Percentiles rank a stretch among this genome's conserved stretches.
Conservation (phyloP, 1,140 invertebrate genomes). For the Physella acuta region DNA sequence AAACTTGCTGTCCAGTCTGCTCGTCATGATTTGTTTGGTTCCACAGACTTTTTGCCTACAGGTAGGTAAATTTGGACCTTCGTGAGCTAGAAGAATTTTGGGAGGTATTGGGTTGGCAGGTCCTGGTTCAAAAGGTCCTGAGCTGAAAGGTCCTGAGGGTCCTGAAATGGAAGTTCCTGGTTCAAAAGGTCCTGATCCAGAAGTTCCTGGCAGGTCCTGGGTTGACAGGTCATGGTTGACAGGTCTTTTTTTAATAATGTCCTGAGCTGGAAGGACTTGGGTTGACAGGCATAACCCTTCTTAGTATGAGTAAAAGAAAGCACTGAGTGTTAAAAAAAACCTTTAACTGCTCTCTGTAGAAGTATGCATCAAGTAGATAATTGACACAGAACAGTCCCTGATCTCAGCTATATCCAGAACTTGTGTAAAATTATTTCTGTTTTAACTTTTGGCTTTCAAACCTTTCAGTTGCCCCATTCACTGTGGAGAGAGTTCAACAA, state of each 20-base stretch:
- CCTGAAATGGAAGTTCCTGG: too few relatives aligned
- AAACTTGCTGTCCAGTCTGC: constrained; percentile 15
- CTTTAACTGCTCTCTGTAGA: background rate
- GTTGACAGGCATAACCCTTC: background rate
- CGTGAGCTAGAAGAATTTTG: background rate
- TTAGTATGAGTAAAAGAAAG: background rate
- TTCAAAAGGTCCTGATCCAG: too few relatives aligned
- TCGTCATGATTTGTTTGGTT: constrained; percentile 17
- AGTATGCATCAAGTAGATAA: background rate
- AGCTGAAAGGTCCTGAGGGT: too few relatives aligned
- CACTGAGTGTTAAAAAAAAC: background rate
- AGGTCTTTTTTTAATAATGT: too few relatives aligned
- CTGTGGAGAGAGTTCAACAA: constrained; percentile 23
- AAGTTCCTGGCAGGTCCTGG: too few relatives aligned
- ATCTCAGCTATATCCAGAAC: background rate
- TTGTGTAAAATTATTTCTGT: background rate
- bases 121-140: too few relatives aligned
- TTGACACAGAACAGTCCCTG: background rate
- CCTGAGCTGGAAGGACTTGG: too few relatives aligned
- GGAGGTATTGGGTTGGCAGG: too few relatives aligned
- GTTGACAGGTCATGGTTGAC: too few relatives aligned
- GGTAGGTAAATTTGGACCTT: background rate
- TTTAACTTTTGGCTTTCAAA: background rate
- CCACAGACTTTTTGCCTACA: constrained; percentile 12
- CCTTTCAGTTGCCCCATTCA: constrained; percentile 19